Evolutionary conservation across 2,888 invertebrate species (phyloP), one percentile per base, ranked within the genome.

Genomic region (Isoperla grammatica): DNA sequence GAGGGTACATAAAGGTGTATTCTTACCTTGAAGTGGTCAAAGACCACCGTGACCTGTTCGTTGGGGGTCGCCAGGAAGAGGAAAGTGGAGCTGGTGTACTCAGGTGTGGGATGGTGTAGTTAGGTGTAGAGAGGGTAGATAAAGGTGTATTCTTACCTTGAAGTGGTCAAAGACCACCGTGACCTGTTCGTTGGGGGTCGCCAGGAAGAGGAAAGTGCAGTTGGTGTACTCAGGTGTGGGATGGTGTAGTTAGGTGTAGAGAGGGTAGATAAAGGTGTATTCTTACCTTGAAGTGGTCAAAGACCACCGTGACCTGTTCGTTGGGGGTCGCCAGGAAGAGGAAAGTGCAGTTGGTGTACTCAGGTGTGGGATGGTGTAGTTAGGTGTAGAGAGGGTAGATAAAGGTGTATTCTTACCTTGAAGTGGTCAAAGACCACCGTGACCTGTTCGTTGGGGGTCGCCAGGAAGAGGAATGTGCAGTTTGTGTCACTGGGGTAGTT

Each of bases 71-170:
- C 90, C 69, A 88, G 79, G 76, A 97, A 93, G 71, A 88, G 81
- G 79, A 92, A 98, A 63, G 93, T 90, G 80, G 97, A 97, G 79
- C 92, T 92, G 66, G 90, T 94, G n/a, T n/a, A n/a, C n/a, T n/a
- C n/a, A n/a, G n/a, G n/a, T n/a, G n/a, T n/a, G n/a, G n/a, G n/a
- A n/a, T n/a, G n/a, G n/a, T n/a, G n/a, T n/a, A n/a, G n/a, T n/a
- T n/a, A n/a, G n/a, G n/a, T n/a, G n/a, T n/a, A n/a, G n/a, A n/a
- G n/a, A n/a, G n/a, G n/a, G n/a, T n/a, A n/a, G n/a, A n/a, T n/a
- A n/a, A n/a, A n/a, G n/a, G 37, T 37, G 37, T 37, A 11, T n/a
- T 9, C 50, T 13, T 23, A 50, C 87, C 76, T 92, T 93, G 73
- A 94, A 94, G 75, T 91, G 90, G 76, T 94, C 93, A 71, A 94